phyloP scores from a whole-genome alignment of 2,113 vertebrate species.

The Channa maculata region DNA sequence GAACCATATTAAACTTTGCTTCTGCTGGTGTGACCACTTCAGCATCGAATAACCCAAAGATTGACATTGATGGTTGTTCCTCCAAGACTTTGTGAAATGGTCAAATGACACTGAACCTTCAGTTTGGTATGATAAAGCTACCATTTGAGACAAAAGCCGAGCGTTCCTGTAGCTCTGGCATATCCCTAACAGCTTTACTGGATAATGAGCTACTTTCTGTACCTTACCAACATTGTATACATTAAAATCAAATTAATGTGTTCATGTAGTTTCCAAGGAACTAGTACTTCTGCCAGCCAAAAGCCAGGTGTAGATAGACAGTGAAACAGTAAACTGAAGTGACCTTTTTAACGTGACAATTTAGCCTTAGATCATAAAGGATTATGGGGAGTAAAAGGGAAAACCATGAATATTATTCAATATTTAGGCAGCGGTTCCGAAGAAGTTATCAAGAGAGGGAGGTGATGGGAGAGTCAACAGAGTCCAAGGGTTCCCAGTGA shows the following conservation, averaged over 20 bases:
- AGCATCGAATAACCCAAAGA: conserved; percentile 4
- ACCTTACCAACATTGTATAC: conserved; percentile 54
- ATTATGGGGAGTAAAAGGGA: conserved; percentile 1
- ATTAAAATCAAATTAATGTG: conserved; percentile 19
- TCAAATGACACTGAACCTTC: neutral
- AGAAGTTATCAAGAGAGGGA: conserved; percentile 70
- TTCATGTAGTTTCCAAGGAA: conserved; percentile 7
- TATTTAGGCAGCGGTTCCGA: neutral
- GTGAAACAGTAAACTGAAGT: conserved; percentile 12
- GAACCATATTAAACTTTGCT: too few species aligned
- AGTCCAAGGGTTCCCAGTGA: conserved; percentile 92
- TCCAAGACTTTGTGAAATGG: conserved; percentile 4
- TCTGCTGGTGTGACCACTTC: conserved; percentile 19
- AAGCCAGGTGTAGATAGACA: neutral
- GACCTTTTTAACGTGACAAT: conserved; percentile 2
- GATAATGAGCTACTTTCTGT: conserved; percentile 1
- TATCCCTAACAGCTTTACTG: neutral
- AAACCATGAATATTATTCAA: conserved; percentile 8
- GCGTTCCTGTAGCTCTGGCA: too few species aligned
- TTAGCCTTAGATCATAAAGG: neutral
- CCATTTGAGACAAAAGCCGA: too few species aligned
- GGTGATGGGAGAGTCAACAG: conserved; percentile 85
- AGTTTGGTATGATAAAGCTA: neutral
- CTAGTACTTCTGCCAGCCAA: neutral
- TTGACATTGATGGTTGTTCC: neutral